Percentiles rank a stretch among this genome's conserved stretches.
Evolutionary conservation across 2,797 vertebrate genomes (phyloP).

Genomic region (Urophycis tenuis): DNA sequence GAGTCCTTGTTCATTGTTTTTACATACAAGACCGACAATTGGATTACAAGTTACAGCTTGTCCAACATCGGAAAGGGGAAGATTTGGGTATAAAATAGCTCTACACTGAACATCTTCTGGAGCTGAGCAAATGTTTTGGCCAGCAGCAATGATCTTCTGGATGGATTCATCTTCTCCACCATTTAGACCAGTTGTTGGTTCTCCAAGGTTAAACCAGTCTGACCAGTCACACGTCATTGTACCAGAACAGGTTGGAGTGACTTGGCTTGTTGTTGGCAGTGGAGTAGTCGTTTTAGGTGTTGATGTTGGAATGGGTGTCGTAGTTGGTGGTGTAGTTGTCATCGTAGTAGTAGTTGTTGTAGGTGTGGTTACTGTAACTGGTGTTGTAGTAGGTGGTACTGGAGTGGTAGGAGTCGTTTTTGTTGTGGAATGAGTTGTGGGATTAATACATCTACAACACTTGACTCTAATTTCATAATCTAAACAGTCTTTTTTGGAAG

Average conservation of each 20-base stretch:
- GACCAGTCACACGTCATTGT: constrained; percentile 22
- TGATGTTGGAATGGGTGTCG: constrained; percentile 14
- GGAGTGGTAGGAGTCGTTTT: neutral
- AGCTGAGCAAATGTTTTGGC: constrained; percentile 10
- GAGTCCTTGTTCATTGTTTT: constrained; percentile 41
- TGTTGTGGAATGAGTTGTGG: neutral
- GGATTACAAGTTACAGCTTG: constrained; percentile 28
- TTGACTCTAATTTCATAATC: neutral
- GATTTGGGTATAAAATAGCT: constrained; percentile 23
- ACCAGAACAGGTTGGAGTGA: neutral
- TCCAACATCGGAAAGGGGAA: constrained; percentile 22
- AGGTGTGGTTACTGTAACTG: neutral
- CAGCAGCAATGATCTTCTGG: constrained; percentile 20
- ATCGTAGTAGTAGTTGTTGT: neutral
- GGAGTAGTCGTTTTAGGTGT: constrained; percentile 19
- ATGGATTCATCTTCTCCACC: constrained; percentile 43
- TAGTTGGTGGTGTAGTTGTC: neutral
- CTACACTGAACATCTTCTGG: constrained; percentile 25
- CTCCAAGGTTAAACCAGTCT: constrained; percentile 31
- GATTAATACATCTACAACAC: too few species aligned
- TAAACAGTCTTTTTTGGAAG: neutral
- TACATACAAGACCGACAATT: constrained; percentile 30
- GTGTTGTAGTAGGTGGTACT: neutral
- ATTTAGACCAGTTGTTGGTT: constrained; percentile 25
- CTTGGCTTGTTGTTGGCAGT: neutral